phyloP scores from a whole-genome alignment of 2,113 vertebrate species.

The Silurus meridionalis region DNA sequence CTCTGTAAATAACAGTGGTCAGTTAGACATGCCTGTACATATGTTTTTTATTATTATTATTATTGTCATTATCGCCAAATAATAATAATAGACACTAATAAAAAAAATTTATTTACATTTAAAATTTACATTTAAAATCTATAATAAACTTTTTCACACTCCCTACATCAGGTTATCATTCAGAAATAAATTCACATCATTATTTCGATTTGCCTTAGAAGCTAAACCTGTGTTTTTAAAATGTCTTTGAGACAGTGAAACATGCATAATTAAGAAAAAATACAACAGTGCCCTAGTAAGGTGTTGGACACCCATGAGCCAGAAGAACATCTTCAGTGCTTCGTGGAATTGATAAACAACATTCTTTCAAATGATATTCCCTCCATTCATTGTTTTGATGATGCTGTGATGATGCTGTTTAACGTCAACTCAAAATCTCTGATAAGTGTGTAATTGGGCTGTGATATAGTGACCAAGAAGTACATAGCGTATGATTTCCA shows the following conservation, averaged over 20 bases:
- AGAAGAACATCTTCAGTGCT: background rate
- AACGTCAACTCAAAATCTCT: background rate
- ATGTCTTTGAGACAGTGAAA: background rate
- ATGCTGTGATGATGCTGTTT: background rate
- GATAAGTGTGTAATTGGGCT: background rate
- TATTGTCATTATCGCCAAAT: background rate
- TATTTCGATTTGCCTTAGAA: background rate
- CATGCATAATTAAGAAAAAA: background rate
- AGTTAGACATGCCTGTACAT: background rate
- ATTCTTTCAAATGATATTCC: background rate
- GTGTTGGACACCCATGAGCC: background rate
- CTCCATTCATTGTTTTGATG: background rate
- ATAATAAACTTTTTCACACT: background rate
- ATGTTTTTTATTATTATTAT: background rate
- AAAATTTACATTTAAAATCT: background rate
- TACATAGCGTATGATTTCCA: background rate
- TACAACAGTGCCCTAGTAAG: background rate
- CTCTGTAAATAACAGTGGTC: background rate
- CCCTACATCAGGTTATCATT: background rate
- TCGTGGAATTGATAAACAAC: background rate
- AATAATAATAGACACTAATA: background rate
- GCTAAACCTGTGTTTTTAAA: background rate
- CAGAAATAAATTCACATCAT: background rate
- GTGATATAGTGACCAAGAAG: background rate
- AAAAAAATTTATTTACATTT: background rate